Percentiles rank a stretch among this genome's conserved stretches.
phyloP scores from a whole-genome alignment of 2,888 invertebrate genomes.

The Dastarcus helophoroides region DNA sequence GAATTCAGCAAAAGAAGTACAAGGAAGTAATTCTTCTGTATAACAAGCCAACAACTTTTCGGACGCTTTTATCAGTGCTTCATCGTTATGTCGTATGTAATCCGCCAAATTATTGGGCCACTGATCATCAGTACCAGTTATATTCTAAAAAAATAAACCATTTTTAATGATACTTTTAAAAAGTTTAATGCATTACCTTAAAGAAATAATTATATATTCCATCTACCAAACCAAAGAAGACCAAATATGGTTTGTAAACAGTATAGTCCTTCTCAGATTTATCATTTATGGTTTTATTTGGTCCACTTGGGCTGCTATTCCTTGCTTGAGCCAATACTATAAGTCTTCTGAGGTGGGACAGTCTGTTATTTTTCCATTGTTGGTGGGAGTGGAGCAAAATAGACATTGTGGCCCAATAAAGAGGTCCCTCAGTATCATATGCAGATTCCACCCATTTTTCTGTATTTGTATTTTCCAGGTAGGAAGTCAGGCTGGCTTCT shows the following conservation, averaged over 20 bases:
- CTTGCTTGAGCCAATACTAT: conserved; percentile 70
- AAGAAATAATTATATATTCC: conserved; percentile 76
- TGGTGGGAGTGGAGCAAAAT: conserved; percentile 65
- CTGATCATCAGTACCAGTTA: conserved; percentile 62
- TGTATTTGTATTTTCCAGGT: conserved; percentile 51
- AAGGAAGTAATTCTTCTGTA: conserved; percentile 81
- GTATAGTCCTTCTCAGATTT: conserved; percentile 52
- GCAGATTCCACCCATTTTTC: conserved; percentile 67
- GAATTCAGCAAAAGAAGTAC: conserved; percentile 83
- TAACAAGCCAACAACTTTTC: conserved; percentile 71
- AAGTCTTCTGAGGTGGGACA: conserved; percentile 65
- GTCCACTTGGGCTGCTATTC: conserved; percentile 51
- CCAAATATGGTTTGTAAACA: conserved; percentile 74
- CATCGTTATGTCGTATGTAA: conserved; percentile 90
- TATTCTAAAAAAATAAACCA: conserved; percentile 43
- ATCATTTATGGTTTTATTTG: conserved; percentile 40
- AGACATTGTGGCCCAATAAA: conserved; percentile 77
- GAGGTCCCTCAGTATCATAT: conserved; percentile 84
- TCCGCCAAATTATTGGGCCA: conserved; percentile 88
- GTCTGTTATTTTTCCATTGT: conserved; percentile 62
- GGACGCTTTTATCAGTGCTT: conserved; percentile 75
- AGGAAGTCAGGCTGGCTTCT: conserved; percentile 61
- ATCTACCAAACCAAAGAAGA: conserved; percentile 79
- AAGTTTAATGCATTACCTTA: conserved; percentile 47
- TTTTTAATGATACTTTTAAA: conserved; percentile 3